Base-by-base conservation (phyloP, 2,113 vertebrate species). In the Platysteira castanea region DNA sequence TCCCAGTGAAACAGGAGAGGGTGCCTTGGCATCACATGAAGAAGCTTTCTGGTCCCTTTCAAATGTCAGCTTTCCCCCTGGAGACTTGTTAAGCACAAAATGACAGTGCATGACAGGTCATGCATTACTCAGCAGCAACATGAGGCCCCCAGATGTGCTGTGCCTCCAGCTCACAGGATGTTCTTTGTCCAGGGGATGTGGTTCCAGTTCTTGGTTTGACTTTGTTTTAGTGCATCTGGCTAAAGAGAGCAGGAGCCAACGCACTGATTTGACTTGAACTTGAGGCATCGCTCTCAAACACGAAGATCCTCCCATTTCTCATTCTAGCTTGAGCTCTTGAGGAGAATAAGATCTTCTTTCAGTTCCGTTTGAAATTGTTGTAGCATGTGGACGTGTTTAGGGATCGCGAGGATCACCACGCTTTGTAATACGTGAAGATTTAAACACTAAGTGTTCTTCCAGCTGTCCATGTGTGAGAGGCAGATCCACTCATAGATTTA, bases 141-240 rank as follows among this genome's bases (percentile, higher is more conserved):
- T 95, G 60, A 96, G 95, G 95, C 49, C 75, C 94, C 93, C 96
- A 97, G 96, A 97, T 97, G 96, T 92, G 86, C 77, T 73, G 76
- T 91, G 93, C 87, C 71, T 93, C 41, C 84, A 89, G 37, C 78
- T 93, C 86, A 93, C 86, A 96, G 93, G 95, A 95, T 97, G 78
- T 92, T 91, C 88, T 95, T 96, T 96, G 85, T 89, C 93, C 13
- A 1, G 46, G 65, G 86, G 56, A 95, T 90, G 26, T 24, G 93
- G 76, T 85, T 82, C 87, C 87, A 70, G 68, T 63, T 89, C 87
- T 77, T 7, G 56, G 49, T 9, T 78, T 73, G 80, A 30, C 47
- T 93, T 78, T 77, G 35, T 70, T 94, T 89, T 33, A 86, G 44
- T 74, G n/a, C 63, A 85, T 91, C 54, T 93, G 84, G 46, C 41